Evolutionary conservation across 2,888 invertebrate species (phyloP), one percentile per base, ranked within the genome.

Genomic region (Boloria selene): DNA sequence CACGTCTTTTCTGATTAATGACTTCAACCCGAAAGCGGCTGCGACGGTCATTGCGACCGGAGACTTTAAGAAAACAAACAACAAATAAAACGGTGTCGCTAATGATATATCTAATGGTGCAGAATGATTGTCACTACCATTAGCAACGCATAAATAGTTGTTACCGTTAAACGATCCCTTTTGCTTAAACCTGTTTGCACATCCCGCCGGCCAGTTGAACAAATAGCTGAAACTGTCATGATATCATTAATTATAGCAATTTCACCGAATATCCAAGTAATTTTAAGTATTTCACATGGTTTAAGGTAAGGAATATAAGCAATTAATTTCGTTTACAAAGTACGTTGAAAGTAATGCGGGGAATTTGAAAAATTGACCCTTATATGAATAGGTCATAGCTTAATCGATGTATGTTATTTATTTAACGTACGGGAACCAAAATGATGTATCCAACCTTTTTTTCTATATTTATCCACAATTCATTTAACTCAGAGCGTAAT

Each of bases 61-160:
- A 65, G 72, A 74, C 71, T 75, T 71, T 79, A 83, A 87, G 87
- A 85, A 88, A 88, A 89, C 86, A 87, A 87, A 86, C 76, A 79
- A 73, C 78, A 77, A 82, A 84, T 80, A 82, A 80, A 83, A 83
- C 79, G 71, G 70, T 72, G 65, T 70, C 67, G 78, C 84, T 89
- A 90, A 90, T 89, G 90, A 89, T 86, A 82, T 78, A 69, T 75
- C 79, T 86, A 89, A 90, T 90, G 86, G 86, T 77, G 81, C 83
- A 73, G 81, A 87, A 86, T 88, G 83, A 88, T 88, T 87, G 88
- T 86, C 79, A 73, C 71, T 75, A 75, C 87, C 88, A 88, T 89
- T 87, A 87, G 85, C 75, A 70, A 75, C 71, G 72, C 71, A 72
- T 73, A 74, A 75, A 75, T 74, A 70, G 72, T 70, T 70, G 61